These are phyloP conservation scores for Aphelocoma californica DNA, from an alignment of 2,797 vertebrate species.

Conservation along the genomic window DNA sequence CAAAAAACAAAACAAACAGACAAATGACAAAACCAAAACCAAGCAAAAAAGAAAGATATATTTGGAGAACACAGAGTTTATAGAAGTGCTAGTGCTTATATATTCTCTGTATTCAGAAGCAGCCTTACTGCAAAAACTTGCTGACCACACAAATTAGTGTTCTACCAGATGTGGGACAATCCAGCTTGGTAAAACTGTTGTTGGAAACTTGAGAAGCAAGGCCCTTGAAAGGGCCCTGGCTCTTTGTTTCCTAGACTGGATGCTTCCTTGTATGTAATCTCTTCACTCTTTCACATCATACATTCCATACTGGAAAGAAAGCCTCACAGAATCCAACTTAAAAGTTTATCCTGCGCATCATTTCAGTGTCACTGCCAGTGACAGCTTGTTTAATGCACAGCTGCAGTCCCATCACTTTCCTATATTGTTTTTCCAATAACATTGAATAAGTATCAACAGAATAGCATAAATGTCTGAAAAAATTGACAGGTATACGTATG, in stretches of 20 bases:
- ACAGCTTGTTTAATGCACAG: background rate
- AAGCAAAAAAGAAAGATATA: fast-evolving
- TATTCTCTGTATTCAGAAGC: background rate
- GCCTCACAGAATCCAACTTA: background rate
- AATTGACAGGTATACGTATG: background rate
- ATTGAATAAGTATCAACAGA: background rate
- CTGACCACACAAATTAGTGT: background rate
- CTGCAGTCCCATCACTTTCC: background rate
- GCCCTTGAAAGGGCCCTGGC: background rate
- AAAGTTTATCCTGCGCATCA: background rate
- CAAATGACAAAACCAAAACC: background rate
- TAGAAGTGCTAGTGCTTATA: background rate
- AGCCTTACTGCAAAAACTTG: background rate
- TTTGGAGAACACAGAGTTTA: background rate
- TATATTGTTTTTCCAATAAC: background rate
- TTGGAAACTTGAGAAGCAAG: background rate
- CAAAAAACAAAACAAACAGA: background rate
- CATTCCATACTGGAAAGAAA: background rate
- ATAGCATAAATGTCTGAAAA: background rate
- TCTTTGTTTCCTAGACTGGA: background rate
- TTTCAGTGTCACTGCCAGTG: background rate
- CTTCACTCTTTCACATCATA: background rate
- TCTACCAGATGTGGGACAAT: background rate
- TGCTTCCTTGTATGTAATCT: background rate
- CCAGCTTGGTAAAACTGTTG: background rate